phyloP scores from a whole-genome alignment of 2,888 invertebrate genomes.

The Pseudeuparius sepicola region DNA sequence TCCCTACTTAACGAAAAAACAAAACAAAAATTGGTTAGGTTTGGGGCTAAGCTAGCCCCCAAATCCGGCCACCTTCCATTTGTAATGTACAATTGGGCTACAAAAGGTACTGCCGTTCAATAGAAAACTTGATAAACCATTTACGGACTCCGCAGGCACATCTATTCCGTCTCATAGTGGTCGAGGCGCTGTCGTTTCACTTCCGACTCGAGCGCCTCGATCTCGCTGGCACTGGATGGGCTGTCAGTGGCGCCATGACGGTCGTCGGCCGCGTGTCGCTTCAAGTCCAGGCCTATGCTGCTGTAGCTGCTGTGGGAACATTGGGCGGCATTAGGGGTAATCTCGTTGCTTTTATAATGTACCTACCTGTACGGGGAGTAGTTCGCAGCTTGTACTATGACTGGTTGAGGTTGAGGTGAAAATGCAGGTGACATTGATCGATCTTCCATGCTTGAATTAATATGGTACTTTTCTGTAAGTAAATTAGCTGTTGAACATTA shows the following conservation, averaged over 20 bases:
- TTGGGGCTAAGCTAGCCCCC: no score
- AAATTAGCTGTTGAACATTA: conserved; percentile 13
- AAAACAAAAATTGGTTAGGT: no score
- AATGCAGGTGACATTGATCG: conserved; percentile 48
- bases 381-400: conserved; percentile 48
- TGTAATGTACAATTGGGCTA: no score
- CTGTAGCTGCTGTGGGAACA: conserved; percentile 26
- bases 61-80: no score
- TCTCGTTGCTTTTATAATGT: no score
- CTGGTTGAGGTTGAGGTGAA: conserved; percentile 51
- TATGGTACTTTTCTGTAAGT: conserved; percentile 43
- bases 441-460: no score
- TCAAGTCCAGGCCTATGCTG: conserved; percentile 35
- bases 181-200: conserved; percentile 35
- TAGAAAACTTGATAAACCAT: conserved; percentile 23
- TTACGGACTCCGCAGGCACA: no score
- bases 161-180: conserved; percentile 36
- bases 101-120: no score
- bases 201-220: conserved; percentile 35
- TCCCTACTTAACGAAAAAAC: no score
- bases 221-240: conserved; percentile 34
- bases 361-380: conserved; percentile 47
- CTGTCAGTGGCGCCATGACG: conserved; percentile 35
- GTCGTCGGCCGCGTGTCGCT: conserved; percentile 36
- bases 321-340: background rate